Evolutionary conservation across 1,140 invertebrate species (phyloP).

Genomic region (Drosophila athabasca): DNA sequence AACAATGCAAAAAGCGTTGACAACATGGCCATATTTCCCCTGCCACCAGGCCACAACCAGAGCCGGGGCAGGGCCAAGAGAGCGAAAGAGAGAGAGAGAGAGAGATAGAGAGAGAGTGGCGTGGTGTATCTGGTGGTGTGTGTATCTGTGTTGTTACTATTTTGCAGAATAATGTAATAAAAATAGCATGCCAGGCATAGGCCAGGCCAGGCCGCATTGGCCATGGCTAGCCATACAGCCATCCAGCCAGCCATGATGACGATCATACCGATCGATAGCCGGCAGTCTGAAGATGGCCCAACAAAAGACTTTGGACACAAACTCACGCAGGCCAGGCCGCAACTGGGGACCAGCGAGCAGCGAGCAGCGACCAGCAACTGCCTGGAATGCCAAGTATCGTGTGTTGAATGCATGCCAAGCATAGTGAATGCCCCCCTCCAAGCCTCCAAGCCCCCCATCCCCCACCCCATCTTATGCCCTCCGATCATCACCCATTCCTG

Average conservation of each 20-base stretch:
- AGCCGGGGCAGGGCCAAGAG: not conserved
- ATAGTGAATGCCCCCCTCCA: slow-evolving; percentile 42
- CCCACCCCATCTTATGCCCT: not conserved
- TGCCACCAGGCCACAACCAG: not conserved
- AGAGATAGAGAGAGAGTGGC: not conserved
- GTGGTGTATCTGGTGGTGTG: slow-evolving; percentile 2
- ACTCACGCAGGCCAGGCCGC: slow-evolving; percentile 62
- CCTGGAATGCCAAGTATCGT: slow-evolving; percentile 81
- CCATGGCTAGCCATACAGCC: slow-evolving; percentile 35
- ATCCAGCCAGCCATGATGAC: slow-evolving; percentile 61
- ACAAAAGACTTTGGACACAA: slow-evolving; percentile 81
- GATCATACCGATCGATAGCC: slow-evolving; percentile 78
- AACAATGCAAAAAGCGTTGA: slow-evolving; percentile 80
- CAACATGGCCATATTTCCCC: slow-evolving; percentile 53
- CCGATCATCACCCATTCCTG: not conserved
- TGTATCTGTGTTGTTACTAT: slow-evolving; percentile 75
- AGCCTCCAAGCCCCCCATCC: not conserved
- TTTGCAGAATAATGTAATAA: slow-evolving; percentile 82
- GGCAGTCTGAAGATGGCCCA: slow-evolving; percentile 64
- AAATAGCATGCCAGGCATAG: slow-evolving; percentile 75
- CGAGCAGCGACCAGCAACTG: slow-evolving; percentile 39
- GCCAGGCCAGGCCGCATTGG: slow-evolving; percentile 11
- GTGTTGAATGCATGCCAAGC: slow-evolving; percentile 81
- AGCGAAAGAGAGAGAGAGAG: not conserved
- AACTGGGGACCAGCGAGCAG: slow-evolving; percentile 30